A percentile compares a stretch with the other conserved stretches of the same genome.
Evolutionary conservation across 2,113 vertebrate species (phyloP).

Genomic region (Sakesphorus luctuosus): DNA sequence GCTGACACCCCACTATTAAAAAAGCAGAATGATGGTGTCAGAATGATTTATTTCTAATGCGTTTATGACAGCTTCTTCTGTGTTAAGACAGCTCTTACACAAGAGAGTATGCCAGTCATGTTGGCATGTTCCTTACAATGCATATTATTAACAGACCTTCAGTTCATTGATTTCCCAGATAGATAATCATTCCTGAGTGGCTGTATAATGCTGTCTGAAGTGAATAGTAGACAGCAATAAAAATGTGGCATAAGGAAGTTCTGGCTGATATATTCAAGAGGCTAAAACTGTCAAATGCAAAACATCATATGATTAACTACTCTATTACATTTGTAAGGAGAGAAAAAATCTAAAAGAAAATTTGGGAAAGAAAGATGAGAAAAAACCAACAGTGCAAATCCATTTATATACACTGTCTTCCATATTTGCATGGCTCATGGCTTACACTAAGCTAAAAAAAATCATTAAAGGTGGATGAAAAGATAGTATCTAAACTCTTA

Average conservation of each 20-base stretch:
- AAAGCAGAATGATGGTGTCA: conserved; percentile 16
- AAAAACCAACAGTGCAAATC: not conserved
- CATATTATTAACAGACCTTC: conserved; percentile 58
- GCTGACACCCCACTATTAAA: not conserved
- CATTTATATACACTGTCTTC: not conserved
- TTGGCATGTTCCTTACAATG: conserved; percentile 31
- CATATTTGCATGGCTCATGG: not conserved
- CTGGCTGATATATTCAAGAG: not conserved
- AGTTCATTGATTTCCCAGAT: conserved; percentile 61
- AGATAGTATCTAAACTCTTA: not conserved
- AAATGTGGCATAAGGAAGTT: not conserved
- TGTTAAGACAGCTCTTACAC: not conserved
- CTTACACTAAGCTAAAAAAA: not conserved
- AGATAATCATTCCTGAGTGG: conserved; percentile 54
- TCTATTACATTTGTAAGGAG: conserved; percentile 21
- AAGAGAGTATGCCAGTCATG: conserved; percentile 34
- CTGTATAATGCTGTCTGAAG: conserved; percentile 32
- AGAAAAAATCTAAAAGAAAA: not conserved
- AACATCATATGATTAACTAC: conserved; percentile 61
- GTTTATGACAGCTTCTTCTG: conserved; percentile 17
- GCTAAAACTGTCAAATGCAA: not conserved
- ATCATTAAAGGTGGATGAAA: not conserved
- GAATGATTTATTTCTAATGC: conserved; percentile 53
- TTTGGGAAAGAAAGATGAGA: not conserved
- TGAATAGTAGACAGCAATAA: conserved; percentile 36